A percentile compares a stretch with the other conserved stretches of the same genome.
Evolutionary conservation across 2,797 vertebrate genomes (phyloP).

Genomic region (Myotis vivesi): DNA sequence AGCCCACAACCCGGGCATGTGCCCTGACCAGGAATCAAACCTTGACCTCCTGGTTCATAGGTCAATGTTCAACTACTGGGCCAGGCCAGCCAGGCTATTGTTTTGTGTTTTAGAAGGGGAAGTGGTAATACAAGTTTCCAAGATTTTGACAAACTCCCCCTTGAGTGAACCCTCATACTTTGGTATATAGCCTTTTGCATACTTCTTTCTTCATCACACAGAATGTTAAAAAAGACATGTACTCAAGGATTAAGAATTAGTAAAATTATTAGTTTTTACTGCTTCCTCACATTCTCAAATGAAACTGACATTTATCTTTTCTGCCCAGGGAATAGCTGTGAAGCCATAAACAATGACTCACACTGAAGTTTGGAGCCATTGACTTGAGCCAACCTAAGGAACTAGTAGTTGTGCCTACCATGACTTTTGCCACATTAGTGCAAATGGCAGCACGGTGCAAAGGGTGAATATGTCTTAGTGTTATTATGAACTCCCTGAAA

Average conservation of each 20-base stretch:
- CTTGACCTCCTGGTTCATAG: too few relatives aligned
- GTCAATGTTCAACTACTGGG: too few relatives aligned
- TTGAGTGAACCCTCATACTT: not conserved
- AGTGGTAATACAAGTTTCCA: not conserved
- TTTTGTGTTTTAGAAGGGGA: not conserved
- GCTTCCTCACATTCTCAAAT: not conserved
- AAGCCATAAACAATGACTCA: not conserved
- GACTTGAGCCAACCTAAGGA: not conserved
- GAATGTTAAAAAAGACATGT: not conserved
- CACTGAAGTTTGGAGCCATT: not conserved
- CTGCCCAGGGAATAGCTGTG: not conserved
- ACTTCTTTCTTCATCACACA: not conserved
- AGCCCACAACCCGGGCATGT: too few relatives aligned
- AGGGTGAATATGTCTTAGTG: not conserved
- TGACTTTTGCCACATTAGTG: not conserved
- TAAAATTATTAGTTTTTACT: not conserved
- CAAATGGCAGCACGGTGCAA: not conserved
- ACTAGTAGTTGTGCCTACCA: not conserved
- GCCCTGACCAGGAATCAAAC: too few relatives aligned
- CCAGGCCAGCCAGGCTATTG: too few relatives aligned
- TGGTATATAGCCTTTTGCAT: not conserved
- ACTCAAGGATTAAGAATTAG: not conserved
- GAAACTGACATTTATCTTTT: not conserved
- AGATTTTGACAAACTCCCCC: not conserved
- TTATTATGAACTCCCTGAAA: not conserved